phyloP scores from a whole-genome alignment of 1,140 invertebrate genomes.

The Bemisia tabaci region DNA sequence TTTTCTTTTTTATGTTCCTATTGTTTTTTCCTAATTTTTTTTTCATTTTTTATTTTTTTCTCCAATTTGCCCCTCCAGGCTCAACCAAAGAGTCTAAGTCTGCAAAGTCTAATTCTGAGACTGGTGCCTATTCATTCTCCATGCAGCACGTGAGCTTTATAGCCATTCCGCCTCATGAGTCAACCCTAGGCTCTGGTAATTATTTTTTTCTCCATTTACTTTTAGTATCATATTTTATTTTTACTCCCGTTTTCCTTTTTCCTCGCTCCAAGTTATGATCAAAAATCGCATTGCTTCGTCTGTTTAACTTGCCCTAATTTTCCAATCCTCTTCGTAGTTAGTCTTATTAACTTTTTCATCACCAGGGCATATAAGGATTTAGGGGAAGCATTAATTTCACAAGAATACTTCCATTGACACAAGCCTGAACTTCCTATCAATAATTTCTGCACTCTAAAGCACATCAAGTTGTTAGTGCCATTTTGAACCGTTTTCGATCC shows the following conservation, averaged over 20 bases:
- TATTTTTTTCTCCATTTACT: not conserved
- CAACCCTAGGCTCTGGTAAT: not conserved
- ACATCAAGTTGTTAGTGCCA: too few relatives aligned
- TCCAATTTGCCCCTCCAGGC: not conserved
- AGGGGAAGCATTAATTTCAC: too few relatives aligned
- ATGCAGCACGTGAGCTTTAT: not conserved
- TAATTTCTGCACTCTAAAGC: too few relatives aligned
- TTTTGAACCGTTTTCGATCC: too few relatives aligned
- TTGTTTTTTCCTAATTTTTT: not conserved
- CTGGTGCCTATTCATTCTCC: not conserved
- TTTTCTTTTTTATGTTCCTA: not conserved
- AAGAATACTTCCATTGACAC: too few relatives aligned
- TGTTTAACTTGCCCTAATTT: not conserved
- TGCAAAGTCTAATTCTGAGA: not conserved
- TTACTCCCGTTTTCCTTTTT: not conserved
- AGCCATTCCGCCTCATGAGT: not conserved
- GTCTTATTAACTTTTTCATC: not conserved
- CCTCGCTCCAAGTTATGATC: not conserved
- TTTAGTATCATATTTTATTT: not conserved
- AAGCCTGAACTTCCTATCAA: too few relatives aligned
- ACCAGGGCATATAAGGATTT: too few relatives aligned
- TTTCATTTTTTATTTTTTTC: not conserved
- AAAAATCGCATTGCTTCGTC: not conserved
- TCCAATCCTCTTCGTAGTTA: not conserved
- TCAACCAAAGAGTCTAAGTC: not conserved